Evolutionary conservation across 2,888 invertebrate genomes (phyloP), one percentile per base, ranked within the genome.

Genomic region (Ochlodes sylvanus): DNA sequence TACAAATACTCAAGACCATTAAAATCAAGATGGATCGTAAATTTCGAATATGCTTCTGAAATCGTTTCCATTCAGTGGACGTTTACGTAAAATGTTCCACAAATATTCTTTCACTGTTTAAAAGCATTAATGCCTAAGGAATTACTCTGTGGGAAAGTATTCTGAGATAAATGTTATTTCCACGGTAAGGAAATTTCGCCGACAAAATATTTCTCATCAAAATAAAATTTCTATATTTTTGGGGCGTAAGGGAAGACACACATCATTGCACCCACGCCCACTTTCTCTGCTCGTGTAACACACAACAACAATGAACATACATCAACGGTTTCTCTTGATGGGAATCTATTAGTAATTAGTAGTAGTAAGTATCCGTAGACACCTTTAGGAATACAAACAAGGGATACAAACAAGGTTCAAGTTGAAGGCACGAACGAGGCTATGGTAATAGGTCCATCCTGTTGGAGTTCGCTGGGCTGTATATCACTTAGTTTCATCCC

Each of bases 161-260:
- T 27, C 15, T 2, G 21, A 15, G 15, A 38, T 50, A 44, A 64
- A 68, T 56, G 57, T 65, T 56, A 47, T 21, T 61, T 61, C 44
- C 42, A 58, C 56, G 19, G 56, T 58, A 47, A 50, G 55, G 57
- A 65, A 72, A 70, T 71, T 63, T 63, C 58, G 38, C 73, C 71
- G 70, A 70, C 70, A 67, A 75, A 76, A 73, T 71, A 73, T 76
- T 76, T 75, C 76, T 78, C 82, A 83, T 85, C 82, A 83, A 83
- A 87, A 82, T 81, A 82, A 27, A 27, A 27, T 27, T 38, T 82
- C 84, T 82, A 15, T 47, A 17, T 7, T 47, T 47, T 47, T 47
- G 47, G 17, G 17, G 47, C 47, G 5, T 14, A 6, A 17, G 12
- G 38, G 12, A 12, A 9, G 10, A 38, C 10, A 2, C 10, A 2